phyloP scores from a whole-genome alignment of 2,113 vertebrate genomes.

The Sylvilagus bachmani region DNA sequence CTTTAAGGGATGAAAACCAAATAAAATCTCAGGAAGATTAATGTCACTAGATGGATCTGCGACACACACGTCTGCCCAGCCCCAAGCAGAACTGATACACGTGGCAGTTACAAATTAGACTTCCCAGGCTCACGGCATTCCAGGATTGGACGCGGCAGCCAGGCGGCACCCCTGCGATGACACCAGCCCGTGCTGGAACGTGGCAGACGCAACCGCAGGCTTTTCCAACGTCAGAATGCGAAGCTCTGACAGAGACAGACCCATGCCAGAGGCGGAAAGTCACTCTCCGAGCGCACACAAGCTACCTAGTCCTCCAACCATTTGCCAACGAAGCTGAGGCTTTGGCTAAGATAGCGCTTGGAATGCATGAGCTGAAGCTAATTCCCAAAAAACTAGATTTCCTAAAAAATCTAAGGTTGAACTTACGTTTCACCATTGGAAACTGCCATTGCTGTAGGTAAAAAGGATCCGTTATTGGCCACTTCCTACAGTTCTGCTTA shows the following conservation, averaged over 20 bases:
- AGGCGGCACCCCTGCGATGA: background rate
- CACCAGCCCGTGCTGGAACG: background rate
- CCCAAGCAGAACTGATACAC: conserved; percentile 9
- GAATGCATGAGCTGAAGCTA: conserved; percentile 1
- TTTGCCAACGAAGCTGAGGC: background rate
- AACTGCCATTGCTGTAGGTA: conserved; percentile 14
- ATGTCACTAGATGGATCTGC: conserved; percentile 54
- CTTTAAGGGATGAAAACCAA: conserved; percentile 67
- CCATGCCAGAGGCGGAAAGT: background rate
- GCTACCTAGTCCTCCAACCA: background rate
- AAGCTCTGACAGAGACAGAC: background rate
- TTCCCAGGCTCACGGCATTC: background rate
- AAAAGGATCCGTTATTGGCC: background rate
- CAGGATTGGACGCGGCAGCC: background rate
- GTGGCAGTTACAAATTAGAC: background rate
- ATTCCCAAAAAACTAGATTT: conserved; percentile 40
- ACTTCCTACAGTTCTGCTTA: background rate
- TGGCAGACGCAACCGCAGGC: background rate
- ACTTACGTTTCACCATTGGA: conserved; percentile 38
- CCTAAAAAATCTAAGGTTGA: conserved; percentile 1
- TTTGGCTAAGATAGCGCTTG: background rate
- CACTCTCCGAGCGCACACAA: background rate
- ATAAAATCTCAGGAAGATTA: conserved; percentile 75
- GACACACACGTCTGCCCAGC: conserved; percentile 24
- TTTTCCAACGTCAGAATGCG: background rate